Percentiles rank a stretch among this genome's conserved stretches.
phyloP scores from a whole-genome alignment of 2,888 invertebrate species.

The Mimumesa dahlbomi region DNA sequence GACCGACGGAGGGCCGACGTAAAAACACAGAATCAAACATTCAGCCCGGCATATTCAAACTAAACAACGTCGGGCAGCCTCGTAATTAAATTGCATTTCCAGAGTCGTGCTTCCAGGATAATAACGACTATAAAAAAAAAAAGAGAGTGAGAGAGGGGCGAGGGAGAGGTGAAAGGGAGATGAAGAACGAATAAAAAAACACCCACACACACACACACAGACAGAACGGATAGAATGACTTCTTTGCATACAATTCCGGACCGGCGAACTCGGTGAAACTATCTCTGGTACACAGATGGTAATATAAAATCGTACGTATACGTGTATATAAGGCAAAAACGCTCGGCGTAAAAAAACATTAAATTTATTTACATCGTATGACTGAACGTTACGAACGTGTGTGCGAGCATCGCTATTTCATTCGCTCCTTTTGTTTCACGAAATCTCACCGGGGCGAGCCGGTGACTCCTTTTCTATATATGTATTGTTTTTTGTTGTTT shows the following conservation, averaged over 20 bases:
- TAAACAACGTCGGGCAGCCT: conserved; percentile 5
- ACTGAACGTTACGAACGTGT: neutral
- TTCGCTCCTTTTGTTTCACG: neutral
- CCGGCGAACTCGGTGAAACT: neutral
- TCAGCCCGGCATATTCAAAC: neutral
- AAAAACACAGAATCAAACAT: neutral
- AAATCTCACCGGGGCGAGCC: too few relatives aligned
- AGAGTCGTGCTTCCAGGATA: neutral
- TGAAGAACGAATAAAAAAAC: too few relatives aligned
- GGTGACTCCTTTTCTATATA: too few relatives aligned
- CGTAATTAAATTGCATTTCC: conserved; percentile 23
- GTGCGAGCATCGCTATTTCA: neutral
- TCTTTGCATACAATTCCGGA: neutral
- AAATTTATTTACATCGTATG: conserved; percentile 1
- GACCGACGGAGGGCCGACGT: neutral
- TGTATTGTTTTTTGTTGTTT: too few relatives aligned
- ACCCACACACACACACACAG: too few relatives aligned
- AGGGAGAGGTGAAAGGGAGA: neutral
- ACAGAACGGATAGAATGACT: too few relatives aligned
- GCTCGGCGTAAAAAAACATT: neutral
- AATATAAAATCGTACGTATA: too few relatives aligned
- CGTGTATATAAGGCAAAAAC: neutral
- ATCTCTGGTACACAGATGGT: too few relatives aligned
- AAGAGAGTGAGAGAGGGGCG: neutral
- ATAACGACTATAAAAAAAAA: neutral